Conservation (phyloP, 1,140 invertebrate genomes). For the Drosophila pectinifera region DNA sequence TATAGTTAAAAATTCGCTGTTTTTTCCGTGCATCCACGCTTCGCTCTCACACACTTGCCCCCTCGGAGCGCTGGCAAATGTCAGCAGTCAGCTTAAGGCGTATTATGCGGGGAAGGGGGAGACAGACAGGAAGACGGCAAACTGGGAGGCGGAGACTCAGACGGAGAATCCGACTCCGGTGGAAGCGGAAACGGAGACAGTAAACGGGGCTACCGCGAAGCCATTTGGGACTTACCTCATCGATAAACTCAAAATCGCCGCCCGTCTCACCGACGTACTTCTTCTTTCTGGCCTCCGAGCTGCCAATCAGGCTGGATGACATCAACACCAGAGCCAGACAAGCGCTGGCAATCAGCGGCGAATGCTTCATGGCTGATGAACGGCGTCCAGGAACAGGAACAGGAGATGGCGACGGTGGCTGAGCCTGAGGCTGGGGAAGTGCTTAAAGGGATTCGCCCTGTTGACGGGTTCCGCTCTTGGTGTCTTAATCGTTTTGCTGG, state of each 20-base stretch:
- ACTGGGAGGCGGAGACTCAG: slow-evolving; percentile 35
- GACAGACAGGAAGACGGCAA: slow-evolving; percentile 53
- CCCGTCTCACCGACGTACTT: slow-evolving; percentile 83
- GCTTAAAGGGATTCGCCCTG: slow-evolving; percentile 42
- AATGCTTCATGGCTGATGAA: slow-evolving; percentile 70
- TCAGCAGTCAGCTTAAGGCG: slow-evolving; percentile 66
- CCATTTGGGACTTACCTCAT: slow-evolving; percentile 84
- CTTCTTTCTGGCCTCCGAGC: slow-evolving; percentile 80
- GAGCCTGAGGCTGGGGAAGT: slow-evolving; percentile 16
- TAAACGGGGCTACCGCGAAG: slow-evolving; percentile 38
- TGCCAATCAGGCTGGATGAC: slow-evolving; percentile 76
- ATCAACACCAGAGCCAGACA: slow-evolving; percentile 82
- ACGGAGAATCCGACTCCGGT: slow-evolving; percentile 16
- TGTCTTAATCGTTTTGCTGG: slow-evolving; percentile 28
- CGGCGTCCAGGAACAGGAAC: slow-evolving; percentile 37
- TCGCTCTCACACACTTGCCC: slow-evolving; percentile 8
- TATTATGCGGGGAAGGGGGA: slow-evolving; percentile 62
- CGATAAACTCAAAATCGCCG: slow-evolving; percentile 84
- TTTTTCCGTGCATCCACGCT: slow-evolving; percentile 4
- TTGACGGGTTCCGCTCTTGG: slow-evolving; percentile 45
- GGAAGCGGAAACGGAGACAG: slow-evolving; percentile 28
- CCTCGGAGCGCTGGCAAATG: slow-evolving; percentile 37
- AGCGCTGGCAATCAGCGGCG: slow-evolving; percentile 77
- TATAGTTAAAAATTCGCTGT: not conserved
- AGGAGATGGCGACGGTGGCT: slow-evolving; percentile 7